Percentiles rank a stretch among this genome's conserved stretches.
Evolutionary conservation across 2,797 vertebrate species (phyloP).

Genomic region (Microctenopoma stevenorrisi): DNA sequence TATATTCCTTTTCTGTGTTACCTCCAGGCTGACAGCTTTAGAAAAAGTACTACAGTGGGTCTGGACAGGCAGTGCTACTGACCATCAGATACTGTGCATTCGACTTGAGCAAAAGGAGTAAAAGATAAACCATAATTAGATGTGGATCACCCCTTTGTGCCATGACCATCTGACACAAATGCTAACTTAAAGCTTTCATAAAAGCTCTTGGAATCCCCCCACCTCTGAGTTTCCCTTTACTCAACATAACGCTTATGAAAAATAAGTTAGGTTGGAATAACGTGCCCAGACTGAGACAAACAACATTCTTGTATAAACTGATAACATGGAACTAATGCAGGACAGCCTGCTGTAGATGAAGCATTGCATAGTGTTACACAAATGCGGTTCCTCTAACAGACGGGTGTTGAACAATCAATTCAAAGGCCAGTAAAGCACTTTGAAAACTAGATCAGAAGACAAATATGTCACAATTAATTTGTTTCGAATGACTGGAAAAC

Average conservation of each 20-base stretch:
- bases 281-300: slow-evolving; percentile 12
- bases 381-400: neutral
- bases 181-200: neutral
- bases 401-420: neutral
- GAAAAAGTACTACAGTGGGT: neutral
- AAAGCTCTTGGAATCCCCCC: neutral
- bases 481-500: neutral
- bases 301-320: neutral
- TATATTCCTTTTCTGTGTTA: neutral
- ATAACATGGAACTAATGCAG: neutral
- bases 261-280: neutral
- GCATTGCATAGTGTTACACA: neutral
- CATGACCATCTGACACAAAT: neutral
- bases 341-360: neutral
- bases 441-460: neutral
- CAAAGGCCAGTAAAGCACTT: neutral
- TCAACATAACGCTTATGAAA: slow-evolving; percentile 16
- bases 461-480: slow-evolving; percentile 4
- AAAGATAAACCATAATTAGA: neutral
- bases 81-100: neutral
- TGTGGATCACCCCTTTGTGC: neutral
- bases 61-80: neutral
- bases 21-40: slow-evolving; percentile 16
- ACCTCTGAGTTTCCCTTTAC: slow-evolving; percentile 8
- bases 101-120: too few relatives aligned